Conservation (phyloP, 2,797 vertebrate species). For the Cryptoprocta ferox region DNA sequence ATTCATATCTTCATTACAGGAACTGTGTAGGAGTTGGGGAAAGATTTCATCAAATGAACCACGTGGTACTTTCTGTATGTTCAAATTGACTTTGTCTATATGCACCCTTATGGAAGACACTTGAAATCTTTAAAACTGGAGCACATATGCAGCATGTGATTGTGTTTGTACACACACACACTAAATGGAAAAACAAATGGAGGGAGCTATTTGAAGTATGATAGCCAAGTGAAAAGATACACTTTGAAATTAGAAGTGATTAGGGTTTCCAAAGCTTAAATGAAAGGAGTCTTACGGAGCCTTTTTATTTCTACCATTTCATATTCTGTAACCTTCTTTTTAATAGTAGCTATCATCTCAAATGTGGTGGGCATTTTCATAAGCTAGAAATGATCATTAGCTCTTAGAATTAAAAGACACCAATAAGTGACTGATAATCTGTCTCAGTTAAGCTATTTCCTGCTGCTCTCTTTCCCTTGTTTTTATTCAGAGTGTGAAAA, state of each 20-base stretch:
- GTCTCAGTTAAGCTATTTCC: constrained; percentile 73
- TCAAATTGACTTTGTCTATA: not conserved
- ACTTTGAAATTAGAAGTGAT: constrained; percentile 36
- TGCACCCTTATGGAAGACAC: not conserved
- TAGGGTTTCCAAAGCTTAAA: constrained; percentile 17
- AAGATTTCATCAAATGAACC: not conserved
- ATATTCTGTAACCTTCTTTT: constrained; percentile 10
- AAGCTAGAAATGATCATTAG: constrained; percentile 79
- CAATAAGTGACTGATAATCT: constrained; percentile 79
- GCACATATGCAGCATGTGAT: not conserved
- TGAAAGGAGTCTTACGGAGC: not conserved
- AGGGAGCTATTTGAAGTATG: not conserved
- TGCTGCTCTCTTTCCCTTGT: constrained; percentile 68
- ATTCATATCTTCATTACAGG: not conserved
- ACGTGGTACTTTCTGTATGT: not conserved
- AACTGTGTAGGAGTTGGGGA: not conserved
- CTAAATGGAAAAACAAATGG: not conserved
- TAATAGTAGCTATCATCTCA: constrained; percentile 57
- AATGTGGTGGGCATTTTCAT: constrained; percentile 75
- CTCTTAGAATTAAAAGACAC: constrained; percentile 76
- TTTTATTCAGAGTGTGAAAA: constrained; percentile 81
- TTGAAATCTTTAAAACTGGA: not conserved
- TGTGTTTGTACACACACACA: not conserved
- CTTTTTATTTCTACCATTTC: constrained; percentile 55
- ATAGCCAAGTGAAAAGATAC: not conserved